Evolutionary conservation across 2,113 vertebrate species (phyloP).

Genomic region (Gymnocephalus cernua): DNA sequence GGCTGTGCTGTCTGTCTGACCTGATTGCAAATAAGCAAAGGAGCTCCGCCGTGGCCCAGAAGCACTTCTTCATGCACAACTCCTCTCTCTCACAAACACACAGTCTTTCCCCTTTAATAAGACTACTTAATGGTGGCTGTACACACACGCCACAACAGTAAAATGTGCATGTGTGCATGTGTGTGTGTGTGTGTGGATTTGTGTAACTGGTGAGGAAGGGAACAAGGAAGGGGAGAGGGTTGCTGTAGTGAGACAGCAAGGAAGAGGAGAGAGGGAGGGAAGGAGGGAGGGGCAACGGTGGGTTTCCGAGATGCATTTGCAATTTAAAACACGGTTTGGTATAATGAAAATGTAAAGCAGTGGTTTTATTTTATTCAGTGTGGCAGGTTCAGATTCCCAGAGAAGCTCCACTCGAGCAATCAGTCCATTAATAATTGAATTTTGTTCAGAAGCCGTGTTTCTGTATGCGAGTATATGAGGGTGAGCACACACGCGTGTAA

Average conservation of each 20-base stretch:
- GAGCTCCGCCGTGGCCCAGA: slow-evolving; percentile 79
- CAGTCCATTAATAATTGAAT: slow-evolving; percentile 99
- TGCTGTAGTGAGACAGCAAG: slow-evolving; percentile 74
- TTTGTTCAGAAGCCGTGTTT: slow-evolving; percentile 89
- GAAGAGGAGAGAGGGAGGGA: slow-evolving; percentile 41
- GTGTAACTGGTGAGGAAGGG: slow-evolving; percentile 68
- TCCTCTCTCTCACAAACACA: slow-evolving; percentile 51
- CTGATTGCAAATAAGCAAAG: slow-evolving; percentile 86
- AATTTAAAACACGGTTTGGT: slow-evolving; percentile 97
- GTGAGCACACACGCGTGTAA: slow-evolving; percentile 39
- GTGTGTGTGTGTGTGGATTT: slow-evolving; percentile 34
- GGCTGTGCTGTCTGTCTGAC: slow-evolving; percentile 83
- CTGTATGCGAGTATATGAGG: slow-evolving; percentile 75
- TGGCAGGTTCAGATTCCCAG: slow-evolving; percentile 98
- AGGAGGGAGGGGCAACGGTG: slow-evolving; percentile 70
- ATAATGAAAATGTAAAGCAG: slow-evolving; percentile 99
- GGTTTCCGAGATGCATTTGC: slow-evolving; percentile 89
- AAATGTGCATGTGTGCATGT: slow-evolving; percentile 36
- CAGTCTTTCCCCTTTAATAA: slow-evolving; percentile 74
- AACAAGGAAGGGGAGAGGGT: slow-evolving; percentile 67
- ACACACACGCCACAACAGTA: slow-evolving; percentile 66
- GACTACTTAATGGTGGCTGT: slow-evolving; percentile 75
- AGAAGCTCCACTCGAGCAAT: slow-evolving; percentile 93
- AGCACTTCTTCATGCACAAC: slow-evolving; percentile 82
- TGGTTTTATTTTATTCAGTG: slow-evolving; percentile 96